A percentile compares a stretch with the other conserved stretches of the same genome.
phyloP scores from a whole-genome alignment of 2,888 invertebrate genomes.

The Xanthostigma xanthostigma region DNA sequence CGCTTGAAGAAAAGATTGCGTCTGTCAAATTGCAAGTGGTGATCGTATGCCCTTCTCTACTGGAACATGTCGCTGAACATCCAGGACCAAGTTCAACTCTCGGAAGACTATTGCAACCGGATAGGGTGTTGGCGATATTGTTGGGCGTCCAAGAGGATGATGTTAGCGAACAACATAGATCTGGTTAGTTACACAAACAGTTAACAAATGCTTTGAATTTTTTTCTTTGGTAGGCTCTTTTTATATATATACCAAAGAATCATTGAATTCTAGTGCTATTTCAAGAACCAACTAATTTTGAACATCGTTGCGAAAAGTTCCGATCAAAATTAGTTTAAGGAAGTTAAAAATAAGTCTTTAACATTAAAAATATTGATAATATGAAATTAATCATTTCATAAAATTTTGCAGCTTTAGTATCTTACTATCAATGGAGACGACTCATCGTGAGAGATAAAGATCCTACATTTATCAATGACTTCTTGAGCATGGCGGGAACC shows the following conservation, averaged over 20 bases:
- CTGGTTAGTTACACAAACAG: constrained; percentile 31
- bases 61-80: constrained; percentile 41
- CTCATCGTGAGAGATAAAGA: constrained; percentile 67
- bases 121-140: constrained; percentile 65
- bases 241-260: too few relatives aligned
- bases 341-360: too few relatives aligned
- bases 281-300: too few relatives aligned
- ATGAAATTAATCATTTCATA: too few relatives aligned
- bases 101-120: constrained; percentile 45
- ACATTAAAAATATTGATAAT: too few relatives aligned
- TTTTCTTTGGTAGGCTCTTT: neutral
- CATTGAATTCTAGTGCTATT: too few relatives aligned
- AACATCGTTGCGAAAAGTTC: too few relatives aligned
- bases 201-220: neutral
- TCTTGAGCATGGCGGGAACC: constrained; percentile 66
- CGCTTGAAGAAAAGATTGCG: constrained; percentile 38
- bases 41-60: constrained; percentile 61
- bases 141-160: constrained; percentile 63
- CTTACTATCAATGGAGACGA: constrained; percentile 66
- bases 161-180: constrained; percentile 50
- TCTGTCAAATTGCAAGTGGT: constrained; percentile 65
- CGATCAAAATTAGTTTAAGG: too few relatives aligned
- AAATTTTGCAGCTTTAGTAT: constrained; percentile 40
- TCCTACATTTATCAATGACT: constrained; percentile 68
- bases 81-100: constrained; percentile 36